Percentiles rank a stretch among this genome's conserved stretches.
These are phyloP conservation scores for Melinopterus prodromus DNA, from an alignment of 2,888 invertebrate genomes.

Conservation along the genomic window DNA sequence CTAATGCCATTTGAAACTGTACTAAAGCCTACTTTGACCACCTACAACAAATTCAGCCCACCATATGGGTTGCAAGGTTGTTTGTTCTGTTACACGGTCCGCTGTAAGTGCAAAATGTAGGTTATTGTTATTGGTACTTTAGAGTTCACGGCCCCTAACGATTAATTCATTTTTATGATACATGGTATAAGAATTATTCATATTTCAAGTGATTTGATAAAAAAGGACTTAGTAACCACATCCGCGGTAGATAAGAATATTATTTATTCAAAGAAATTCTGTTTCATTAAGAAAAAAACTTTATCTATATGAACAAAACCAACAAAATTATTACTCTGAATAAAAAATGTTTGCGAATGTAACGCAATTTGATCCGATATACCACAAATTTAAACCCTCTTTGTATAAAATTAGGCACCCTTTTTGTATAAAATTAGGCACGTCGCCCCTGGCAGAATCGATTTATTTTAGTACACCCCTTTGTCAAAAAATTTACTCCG, in stretches of 20 bases:
- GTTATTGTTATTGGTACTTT: slow-evolving; percentile 31
- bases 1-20: neutral
- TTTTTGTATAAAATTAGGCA: neutral
- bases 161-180: too few relatives aligned
- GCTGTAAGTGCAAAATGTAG: slow-evolving; percentile 37
- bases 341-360: too few relatives aligned
- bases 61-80: slow-evolving; percentile 36
- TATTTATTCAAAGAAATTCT: too few relatives aligned
- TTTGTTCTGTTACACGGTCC: slow-evolving; percentile 17
- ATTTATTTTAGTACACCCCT: neutral
- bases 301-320: too few relatives aligned
- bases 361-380: too few relatives aligned
- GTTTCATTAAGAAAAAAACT: too few relatives aligned
- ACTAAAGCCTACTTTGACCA: slow-evolving; percentile 5
- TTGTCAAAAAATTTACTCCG: neutral
- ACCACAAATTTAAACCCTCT: neutral
- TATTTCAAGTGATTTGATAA: too few relatives aligned
- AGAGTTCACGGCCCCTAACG: neutral
- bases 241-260: too few relatives aligned
- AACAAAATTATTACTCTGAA: too few relatives aligned
- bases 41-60: slow-evolving; percentile 32
- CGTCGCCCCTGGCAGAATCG: neutral
- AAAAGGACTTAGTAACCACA: too few relatives aligned
- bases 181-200: too few relatives aligned
- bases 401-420: slow-evolving; percentile 4